Evolutionary conservation across 2,113 vertebrate species (phyloP).

Genomic region (Xenopus borealis): DNA sequence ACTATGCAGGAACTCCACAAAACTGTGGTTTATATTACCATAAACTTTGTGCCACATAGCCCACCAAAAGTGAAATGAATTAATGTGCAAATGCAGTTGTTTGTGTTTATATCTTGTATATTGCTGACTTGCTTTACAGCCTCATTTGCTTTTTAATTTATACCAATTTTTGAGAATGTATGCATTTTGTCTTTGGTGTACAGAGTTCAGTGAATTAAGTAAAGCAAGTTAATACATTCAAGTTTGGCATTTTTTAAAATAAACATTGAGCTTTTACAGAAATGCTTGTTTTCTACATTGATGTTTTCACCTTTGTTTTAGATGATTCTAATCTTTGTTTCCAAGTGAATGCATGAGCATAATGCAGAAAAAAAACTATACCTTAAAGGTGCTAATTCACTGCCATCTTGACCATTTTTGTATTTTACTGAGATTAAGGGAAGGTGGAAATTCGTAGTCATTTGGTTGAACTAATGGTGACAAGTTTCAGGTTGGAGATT

Average conservation of each 20-base stretch:
- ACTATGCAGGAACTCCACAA: no score
- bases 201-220: constrained; percentile 18
- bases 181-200: constrained; percentile 25
- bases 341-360: no score
- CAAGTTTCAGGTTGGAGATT: no score
- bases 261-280: constrained; percentile 31
- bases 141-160: constrained; percentile 5
- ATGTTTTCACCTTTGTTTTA: neutral
- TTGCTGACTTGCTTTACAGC: neutral
- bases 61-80: neutral
- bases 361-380: no score
- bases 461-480: no score
- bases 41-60: no score
- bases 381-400: no score
- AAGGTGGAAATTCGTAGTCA: no score
- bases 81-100: neutral
- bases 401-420: no score
- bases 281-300: neutral
- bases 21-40: no score
- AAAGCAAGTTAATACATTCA: constrained; percentile 16
- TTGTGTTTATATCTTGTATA: constrained; percentile 11
- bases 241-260: constrained; percentile 27
- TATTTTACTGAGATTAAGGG: no score
- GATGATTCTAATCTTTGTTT: no score
- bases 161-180: constrained; percentile 21